Evolutionary conservation across 2,888 invertebrate genomes (phyloP), one percentile per base, ranked within the genome.

Genomic region (Aleiodes testaceus): DNA sequence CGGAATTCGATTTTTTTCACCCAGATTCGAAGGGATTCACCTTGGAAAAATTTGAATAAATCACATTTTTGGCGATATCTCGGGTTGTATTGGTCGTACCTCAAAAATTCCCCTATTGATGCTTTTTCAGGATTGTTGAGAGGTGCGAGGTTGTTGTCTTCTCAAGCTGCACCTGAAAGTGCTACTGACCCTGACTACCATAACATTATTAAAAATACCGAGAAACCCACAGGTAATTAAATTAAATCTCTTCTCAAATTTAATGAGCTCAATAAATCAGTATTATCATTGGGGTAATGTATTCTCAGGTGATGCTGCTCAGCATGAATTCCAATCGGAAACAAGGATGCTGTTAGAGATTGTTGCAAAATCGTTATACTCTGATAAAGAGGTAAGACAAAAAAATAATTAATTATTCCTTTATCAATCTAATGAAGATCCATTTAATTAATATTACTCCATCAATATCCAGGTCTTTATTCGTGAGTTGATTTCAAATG

Each of bases 281-380:
- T 36, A 6, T 36, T 7, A 36, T 6, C 11, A 5, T 36, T 6
- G 36, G 11, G 2, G 2, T 36, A 7, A 36, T 74, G 70, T 45
- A 55, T 59, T 84, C 80, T 50, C 74, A 90, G 90, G 92, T 16
- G 92, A 92, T 80, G 80, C 88, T 44, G 89, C 89, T 55, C 94
- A 93, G 84, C 94, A 94, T 88, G 97, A 98, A 86, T 99, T 99
- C 86, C 97, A 98, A 88, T 98, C 99, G 0, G 99, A 99, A 89
- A 99, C 98, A 0, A 90, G 94, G 74, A 97, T 97, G 94, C 87
- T 99, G 49, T 88, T 99, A 63, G 97, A 99, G 86, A 99, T 99
- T 87, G 99, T 99, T 0, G 99, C 99, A 0, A 93, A 96, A 84
- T 98, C 98, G 0, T 89, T 99, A 45, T 99, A 99, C 88, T 98